phyloP scores from a whole-genome alignment of 23 tunicate species.

The Ascidia mentula region DNA sequence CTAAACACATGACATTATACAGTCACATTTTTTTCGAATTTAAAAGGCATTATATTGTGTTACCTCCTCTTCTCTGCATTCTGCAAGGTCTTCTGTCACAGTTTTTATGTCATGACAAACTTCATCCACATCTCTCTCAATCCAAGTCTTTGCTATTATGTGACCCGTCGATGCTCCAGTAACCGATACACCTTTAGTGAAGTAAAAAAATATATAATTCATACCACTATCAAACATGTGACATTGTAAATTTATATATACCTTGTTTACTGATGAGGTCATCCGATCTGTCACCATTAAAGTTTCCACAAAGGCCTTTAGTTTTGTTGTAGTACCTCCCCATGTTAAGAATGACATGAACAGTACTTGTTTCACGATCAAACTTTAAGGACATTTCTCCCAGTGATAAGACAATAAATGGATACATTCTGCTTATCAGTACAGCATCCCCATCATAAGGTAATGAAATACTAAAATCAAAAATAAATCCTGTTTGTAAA shows the following conservation, averaged over 20 bases:
- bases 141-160: slow-evolving; percentile 61
- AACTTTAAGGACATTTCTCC: slow-evolving; percentile 46
- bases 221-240: neutral
- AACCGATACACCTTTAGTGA: slow-evolving; percentile 10
- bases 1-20: too few relatives aligned
- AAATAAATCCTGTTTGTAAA: too few relatives aligned
- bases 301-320: slow-evolving; percentile 55
- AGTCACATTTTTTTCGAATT: too few relatives aligned
- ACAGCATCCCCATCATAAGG: slow-evolving; percentile 52
- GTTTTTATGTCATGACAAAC: slow-evolving; percentile 33
- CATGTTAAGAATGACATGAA: slow-evolving; percentile 29
- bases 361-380: slow-evolving; percentile 36
- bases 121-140: slow-evolving; percentile 33
- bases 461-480: slow-evolving; percentile 25
- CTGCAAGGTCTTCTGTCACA: slow-evolving; percentile 17
- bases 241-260: neutral
- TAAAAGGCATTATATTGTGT: neutral
- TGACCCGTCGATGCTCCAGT: slow-evolving; percentile 15
- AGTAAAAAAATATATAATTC: neutral
- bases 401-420: slow-evolving; percentile 27
- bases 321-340: slow-evolving; percentile 49
- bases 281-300: slow-evolving; percentile 22
- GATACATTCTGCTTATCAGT: slow-evolving; percentile 20
- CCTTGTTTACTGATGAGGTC: slow-evolving; percentile 47
- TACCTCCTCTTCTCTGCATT: slow-evolving; percentile 29